Percentiles rank a stretch among this genome's conserved stretches.
Evolutionary conservation across 2,113 vertebrate genomes (phyloP).

Genomic region (Onychorhynchus coronatus): DNA sequence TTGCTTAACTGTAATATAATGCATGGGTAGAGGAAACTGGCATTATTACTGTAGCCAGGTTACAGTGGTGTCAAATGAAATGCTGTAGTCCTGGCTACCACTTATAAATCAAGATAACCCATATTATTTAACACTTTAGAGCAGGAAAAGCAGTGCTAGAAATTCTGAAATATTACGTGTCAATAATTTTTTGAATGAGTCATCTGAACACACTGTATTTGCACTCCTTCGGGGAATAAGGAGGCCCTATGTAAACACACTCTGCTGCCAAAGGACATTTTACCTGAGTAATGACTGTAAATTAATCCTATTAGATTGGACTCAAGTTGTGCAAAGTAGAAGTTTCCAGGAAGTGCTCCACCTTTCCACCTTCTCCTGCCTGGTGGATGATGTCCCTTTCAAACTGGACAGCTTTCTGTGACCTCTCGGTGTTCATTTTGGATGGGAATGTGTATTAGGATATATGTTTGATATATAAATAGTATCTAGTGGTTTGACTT

Average conservation of each 20-base stretch:
- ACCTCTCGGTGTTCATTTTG: not conserved
- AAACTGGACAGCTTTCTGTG: not conserved
- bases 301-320: not conserved
- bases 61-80: not conserved
- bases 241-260: not conserved
- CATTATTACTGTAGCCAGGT: not conserved
- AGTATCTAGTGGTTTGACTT: not conserved
- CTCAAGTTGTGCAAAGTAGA: not conserved
- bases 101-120: not conserved
- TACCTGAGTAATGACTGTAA: not conserved
- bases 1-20: not conserved
- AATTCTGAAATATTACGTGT: not conserved
- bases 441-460: not conserved
- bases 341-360: not conserved
- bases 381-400: rapidly evolving
- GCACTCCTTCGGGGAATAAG: not conserved
- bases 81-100: not conserved
- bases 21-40: not conserved
- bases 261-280: not conserved
- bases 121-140: not conserved
- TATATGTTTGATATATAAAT: not conserved
- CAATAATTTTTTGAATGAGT: not conserved
- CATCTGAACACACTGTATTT: not conserved
- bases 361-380: not conserved
- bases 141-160: not conserved